phyloP scores from a whole-genome alignment of 2,797 vertebrate genomes.

The Prunella strophiata region DNA sequence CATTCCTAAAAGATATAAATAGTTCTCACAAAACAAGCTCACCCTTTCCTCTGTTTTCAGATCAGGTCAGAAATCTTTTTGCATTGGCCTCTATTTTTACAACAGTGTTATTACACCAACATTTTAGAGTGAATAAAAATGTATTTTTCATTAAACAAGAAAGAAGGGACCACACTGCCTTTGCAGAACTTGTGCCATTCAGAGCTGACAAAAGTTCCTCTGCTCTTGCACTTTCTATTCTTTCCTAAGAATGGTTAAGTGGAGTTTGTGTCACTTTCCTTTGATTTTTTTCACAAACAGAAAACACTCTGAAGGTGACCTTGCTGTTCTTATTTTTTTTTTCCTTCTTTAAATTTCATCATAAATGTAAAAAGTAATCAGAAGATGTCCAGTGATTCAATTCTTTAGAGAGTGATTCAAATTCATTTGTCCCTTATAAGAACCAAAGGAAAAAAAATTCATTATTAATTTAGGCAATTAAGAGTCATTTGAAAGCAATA shows the following conservation, averaged over 20 bases:
- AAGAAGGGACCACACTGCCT: not conserved
- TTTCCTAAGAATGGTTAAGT: not conserved
- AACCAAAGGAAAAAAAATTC: constrained; percentile 39
- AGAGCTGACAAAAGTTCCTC: not conserved
- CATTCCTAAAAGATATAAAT: not conserved
- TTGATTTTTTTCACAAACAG: not conserved
- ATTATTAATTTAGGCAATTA: constrained; percentile 85
- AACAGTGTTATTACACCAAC: not conserved
- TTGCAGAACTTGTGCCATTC: not conserved
- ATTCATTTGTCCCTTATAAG: constrained; percentile 75
- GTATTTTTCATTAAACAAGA: not conserved
- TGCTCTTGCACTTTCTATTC: not conserved
- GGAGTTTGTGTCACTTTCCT: not conserved
- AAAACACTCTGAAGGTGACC: constrained; percentile 65
- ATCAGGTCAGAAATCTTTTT: not conserved
- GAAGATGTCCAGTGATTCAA: constrained; percentile 60
- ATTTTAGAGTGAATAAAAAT: not conserved
- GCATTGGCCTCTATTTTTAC: not conserved
- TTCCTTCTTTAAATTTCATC: constrained; percentile 50
- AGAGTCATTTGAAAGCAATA: constrained; percentile 79
- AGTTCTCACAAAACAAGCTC: not conserved
- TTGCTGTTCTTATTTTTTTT: not conserved
- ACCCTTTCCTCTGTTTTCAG: not conserved
- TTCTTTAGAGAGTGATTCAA: constrained; percentile 75
- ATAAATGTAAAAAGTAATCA: constrained; percentile 72